Conservation (phyloP, 1,140 invertebrate species). For the Cepaea nemoralis region DNA sequence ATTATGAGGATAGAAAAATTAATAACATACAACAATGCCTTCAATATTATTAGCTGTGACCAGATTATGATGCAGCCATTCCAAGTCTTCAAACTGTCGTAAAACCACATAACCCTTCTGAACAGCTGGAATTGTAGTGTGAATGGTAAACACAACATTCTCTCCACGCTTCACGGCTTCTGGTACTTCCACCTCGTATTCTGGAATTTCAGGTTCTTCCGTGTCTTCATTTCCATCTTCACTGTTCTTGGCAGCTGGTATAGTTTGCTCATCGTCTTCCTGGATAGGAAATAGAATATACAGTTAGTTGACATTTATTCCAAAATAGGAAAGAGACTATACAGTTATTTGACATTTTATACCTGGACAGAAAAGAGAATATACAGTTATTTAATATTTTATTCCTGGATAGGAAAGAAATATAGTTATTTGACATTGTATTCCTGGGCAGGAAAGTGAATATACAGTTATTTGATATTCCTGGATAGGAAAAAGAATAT, state of each 20-base stretch:
- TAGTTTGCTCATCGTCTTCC: neutral
- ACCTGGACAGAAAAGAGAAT: too few relatives aligned
- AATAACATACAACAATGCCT: conserved; percentile 71
- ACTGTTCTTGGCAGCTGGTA: neutral
- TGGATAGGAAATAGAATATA: neutral
- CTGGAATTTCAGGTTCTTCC: conserved; percentile 45
- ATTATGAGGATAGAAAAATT: too few relatives aligned
- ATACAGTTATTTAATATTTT: too few relatives aligned
- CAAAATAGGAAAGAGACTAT: too few relatives aligned
- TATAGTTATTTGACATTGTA: too few relatives aligned
- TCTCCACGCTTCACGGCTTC: conserved; percentile 72
- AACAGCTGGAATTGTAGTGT: conserved; percentile 48
- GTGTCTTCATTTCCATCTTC: neutral
- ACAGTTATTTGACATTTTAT: too few relatives aligned
- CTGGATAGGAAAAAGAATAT: too few relatives aligned
- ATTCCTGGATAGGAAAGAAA: too few relatives aligned
- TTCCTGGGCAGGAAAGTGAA: too few relatives aligned
- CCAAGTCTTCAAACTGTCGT: conserved; percentile 73
- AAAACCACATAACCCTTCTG: conserved; percentile 54
- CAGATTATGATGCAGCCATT: conserved; percentile 73
- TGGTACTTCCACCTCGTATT: conserved; percentile 66
- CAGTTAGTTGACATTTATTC: too few relatives aligned
- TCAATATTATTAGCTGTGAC: conserved; percentile 65
- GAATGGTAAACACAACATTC: conserved; percentile 70
- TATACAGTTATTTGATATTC: too few relatives aligned